Evolutionary conservation across 2,113 vertebrate species (phyloP).

Genomic region (Daubentonia madagascariensis): DNA sequence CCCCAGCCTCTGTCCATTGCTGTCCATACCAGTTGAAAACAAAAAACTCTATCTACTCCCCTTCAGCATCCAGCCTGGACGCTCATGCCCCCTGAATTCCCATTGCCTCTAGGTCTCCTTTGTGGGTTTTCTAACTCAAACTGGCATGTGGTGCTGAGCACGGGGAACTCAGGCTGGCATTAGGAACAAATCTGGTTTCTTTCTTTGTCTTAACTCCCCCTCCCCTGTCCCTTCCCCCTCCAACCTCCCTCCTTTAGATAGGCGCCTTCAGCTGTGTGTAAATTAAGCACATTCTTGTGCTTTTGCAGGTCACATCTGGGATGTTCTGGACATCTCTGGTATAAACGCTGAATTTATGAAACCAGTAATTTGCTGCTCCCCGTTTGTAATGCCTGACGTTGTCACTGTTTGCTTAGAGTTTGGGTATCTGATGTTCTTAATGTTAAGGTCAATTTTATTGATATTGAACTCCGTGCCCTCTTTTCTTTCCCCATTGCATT

Average conservation of each 20-base stretch:
- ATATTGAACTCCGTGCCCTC: conserved; percentile 77
- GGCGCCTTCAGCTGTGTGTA: conserved; percentile 50
- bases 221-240: background rate
- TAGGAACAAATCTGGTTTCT: conserved; percentile 39
- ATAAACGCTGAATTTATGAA: conserved; percentile 75
- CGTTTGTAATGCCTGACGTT: conserved; percentile 47
- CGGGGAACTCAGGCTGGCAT: conserved; percentile 37
- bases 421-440: conserved; percentile 79
- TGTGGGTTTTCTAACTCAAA: conserved; percentile 22
- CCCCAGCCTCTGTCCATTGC: background rate
- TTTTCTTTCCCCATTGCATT: conserved; percentile 71
- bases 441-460: conserved; percentile 84
- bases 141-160: conserved; percentile 26
- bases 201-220: conserved; percentile 36
- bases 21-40: background rate
- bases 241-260: background rate
- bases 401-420: conserved; percentile 75
- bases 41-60: background rate
- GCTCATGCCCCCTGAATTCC: background rate
- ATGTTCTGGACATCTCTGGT: conserved; percentile 69
- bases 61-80: background rate
- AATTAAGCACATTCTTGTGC: conserved; percentile 63
- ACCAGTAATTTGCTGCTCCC: conserved; percentile 72
- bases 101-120: background rate
- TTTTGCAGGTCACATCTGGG: conserved; percentile 67